Base-by-base conservation (phyloP, 2,113 vertebrate genomes). In the Python bivittatus region DNA sequence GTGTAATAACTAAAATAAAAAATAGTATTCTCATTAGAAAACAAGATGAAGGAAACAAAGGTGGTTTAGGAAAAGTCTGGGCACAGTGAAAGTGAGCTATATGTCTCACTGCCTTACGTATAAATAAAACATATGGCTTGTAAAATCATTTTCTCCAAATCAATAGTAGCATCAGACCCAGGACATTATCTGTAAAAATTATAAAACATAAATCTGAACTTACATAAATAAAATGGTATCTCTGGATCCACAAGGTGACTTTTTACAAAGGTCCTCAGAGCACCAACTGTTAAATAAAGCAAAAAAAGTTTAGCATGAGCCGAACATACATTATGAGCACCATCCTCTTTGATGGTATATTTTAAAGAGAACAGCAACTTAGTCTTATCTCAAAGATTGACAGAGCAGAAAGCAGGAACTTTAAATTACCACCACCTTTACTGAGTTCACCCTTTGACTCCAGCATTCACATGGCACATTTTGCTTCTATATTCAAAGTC, bases 171-270 rank as follows among this genome's bases (percentile, higher is more conserved):
- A 90, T 56, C 56, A 15, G 33, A 83, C 4, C 10, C 2, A 91
- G 38, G 7, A 90, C 91, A 0, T 91, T 58, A n/a, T 44, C 85
- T 93, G 29, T 54, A 44, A 92, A 79, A 94, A 93, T 12, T 20
- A 89, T 86, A 84, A 58, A 92, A 58, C 13, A 33, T 92, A 86
- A 96, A 89, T 44, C 56, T 57, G 53, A 29, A 98, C 99, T 98
- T 96, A 99, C 99, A 99, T 72, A 99, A 94, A 96, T 99, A 98
- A 95, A 99, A 99, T 1, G 96, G 93, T 86, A 99, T 96, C 38
- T 97, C 94, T 1, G 98, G 97, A 89, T 99, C 97, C 23, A 98
- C 98, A 94, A 99, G 96, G 93, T 99, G 98, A 94, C 96, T 98
- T 96, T 95, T 97, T 86, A 99, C 98, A 56, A 99, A 99, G 91